Base-by-base conservation (phyloP, 2,113 vertebrate species). In the Cephalopholis sonnerati region DNA sequence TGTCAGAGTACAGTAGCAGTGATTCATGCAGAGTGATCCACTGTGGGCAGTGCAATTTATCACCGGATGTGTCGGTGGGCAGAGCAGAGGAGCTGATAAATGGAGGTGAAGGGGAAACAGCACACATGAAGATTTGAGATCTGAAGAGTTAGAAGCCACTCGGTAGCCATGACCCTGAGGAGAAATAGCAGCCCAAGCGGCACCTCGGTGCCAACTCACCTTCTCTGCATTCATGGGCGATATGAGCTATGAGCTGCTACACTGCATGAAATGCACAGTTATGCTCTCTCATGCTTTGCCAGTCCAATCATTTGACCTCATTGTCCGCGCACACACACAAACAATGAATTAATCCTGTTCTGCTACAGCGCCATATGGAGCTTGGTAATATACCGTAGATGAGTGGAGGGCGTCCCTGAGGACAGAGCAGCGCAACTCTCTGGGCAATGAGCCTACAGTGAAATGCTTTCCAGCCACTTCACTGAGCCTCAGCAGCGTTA, bases 381-480 rank as follows among this genome's bases (percentile, higher is more conserved):
- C 85, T 16, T 59, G 36, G 62, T 54, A 75, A 64, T 57, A 64
- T 10, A 82, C 27, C 4, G 41, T 20, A 62, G 74, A 79, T n/a
- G 64, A 59, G 77, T 17, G 20, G 22, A 67, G 81, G 63, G 41
- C 65, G 72, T 83, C 89, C 74, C 83, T 10, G 79, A 88, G 88
- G 86, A 85, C 63, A 22, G 50, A 71, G 62, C 44, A 75, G 61
- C 68, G 65, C 82, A 72, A 61, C 48, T 87, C 63, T 75, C 36
- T 59, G 77, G 71, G 48, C 76, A 70, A 66, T 80, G 71, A 89
- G 83, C 83, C 78, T 15, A 1, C 61, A 87, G 59, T 32, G 63
- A 25, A 76, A 74, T 55, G 84, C 87, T 87, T 87, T 88, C 68
- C 48, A 73, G 68, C 71, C 71, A 67, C 74, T 81, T 84, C 84